phyloP scores from a whole-genome alignment of 1,140 invertebrate species.

The Caenorhabditis brenneri region DNA sequence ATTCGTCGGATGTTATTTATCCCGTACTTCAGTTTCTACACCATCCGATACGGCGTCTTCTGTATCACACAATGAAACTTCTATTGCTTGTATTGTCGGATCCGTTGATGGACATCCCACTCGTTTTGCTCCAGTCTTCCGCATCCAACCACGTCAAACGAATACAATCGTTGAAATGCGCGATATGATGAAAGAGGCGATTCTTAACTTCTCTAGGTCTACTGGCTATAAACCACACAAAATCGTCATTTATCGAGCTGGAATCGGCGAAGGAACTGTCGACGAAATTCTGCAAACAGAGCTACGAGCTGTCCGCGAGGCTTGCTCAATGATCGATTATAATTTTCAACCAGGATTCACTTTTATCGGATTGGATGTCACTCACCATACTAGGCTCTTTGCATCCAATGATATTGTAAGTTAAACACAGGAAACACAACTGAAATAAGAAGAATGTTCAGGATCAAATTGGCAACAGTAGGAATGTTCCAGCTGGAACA shows the following conservation, averaged over 20 bases:
- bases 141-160: background rate
- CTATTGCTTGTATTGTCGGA: conserved; percentile 4
- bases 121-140: background rate
- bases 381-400: background rate
- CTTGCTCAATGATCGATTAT: background rate
- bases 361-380: background rate
- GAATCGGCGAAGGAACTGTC: background rate
- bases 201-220: background rate
- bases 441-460: too few relatives aligned
- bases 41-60: background rate
- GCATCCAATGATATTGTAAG: background rate
- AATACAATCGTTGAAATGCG: background rate
- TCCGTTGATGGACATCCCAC: conserved; percentile 8
- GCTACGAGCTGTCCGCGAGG: background rate
- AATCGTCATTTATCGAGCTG: conserved; percentile 11
- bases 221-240: conserved; percentile 11
- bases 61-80: background rate
- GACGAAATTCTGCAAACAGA: conserved; percentile 7
- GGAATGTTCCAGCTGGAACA: conserved; percentile 12
- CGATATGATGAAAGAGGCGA: background rate
- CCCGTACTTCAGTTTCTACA: background rate
- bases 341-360: conserved; percentile 13
- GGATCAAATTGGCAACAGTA: background rate
- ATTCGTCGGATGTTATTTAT: conserved; percentile 14
- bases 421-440: too few relatives aligned